Conservation (phyloP, 53 echinoderm and acorn worm species). For the Antedon mediterranea region DNA sequence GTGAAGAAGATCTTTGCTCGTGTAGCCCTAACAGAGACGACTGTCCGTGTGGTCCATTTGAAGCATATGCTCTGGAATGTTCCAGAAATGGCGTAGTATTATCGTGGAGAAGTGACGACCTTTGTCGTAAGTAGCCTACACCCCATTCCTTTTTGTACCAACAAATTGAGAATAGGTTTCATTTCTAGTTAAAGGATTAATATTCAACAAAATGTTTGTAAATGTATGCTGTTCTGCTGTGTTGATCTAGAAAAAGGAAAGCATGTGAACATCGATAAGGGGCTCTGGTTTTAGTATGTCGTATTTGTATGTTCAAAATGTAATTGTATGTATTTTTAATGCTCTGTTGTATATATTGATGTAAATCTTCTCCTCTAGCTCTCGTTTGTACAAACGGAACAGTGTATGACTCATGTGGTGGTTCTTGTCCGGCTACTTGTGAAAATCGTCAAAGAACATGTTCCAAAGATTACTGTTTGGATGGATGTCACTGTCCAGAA, state of each 20-base stretch:
- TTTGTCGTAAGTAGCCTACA: conserved; percentile 57
- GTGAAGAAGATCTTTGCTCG: conserved; percentile 66
- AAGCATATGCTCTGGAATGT: conserved; percentile 68
- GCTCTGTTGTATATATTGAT: too few species aligned
- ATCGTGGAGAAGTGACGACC: conserved; percentile 43
- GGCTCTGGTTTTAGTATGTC: too few species aligned
- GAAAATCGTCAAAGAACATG: conserved; percentile 35
- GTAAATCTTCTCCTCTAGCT: conserved; percentile 25
- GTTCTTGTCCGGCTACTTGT: conserved; percentile 45
- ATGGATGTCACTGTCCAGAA: conserved; percentile 60
- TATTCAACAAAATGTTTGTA: too few species aligned
- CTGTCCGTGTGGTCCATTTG: conserved; percentile 43
- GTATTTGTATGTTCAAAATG: too few species aligned
- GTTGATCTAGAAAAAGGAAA: too few species aligned
- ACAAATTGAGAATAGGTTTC: too few species aligned
- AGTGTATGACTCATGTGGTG: conserved; percentile 50
- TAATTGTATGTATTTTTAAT: too few species aligned
- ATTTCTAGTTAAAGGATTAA: too few species aligned
- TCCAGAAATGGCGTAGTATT: conserved; percentile 33
- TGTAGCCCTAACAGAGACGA: conserved; percentile 21
- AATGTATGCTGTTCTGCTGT: too few species aligned
- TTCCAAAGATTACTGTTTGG: conserved; percentile 49
- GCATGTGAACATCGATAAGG: too few species aligned
- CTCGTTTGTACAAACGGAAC: conserved; percentile 43
- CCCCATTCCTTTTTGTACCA: too few species aligned